phyloP scores from a whole-genome alignment of 2,797 vertebrate genomes.

The Echeneis naucrates region DNA sequence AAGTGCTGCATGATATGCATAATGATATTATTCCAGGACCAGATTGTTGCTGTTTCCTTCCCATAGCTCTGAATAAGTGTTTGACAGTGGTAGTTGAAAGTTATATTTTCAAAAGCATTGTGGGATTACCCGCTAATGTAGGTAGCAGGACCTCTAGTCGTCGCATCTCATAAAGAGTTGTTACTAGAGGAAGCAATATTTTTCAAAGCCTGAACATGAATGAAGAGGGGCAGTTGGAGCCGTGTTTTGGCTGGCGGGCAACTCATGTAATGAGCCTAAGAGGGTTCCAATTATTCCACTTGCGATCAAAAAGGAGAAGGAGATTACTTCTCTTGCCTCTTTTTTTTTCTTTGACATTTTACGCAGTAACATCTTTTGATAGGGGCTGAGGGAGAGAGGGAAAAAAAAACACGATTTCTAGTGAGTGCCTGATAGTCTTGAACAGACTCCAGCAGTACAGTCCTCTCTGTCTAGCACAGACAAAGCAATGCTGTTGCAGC shows the following conservation, averaged over 20 bases:
- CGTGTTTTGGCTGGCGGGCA: slow-evolving; percentile 82
- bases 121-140: slow-evolving; percentile 77
- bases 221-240: slow-evolving; percentile 77
- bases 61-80: slow-evolving; percentile 56
- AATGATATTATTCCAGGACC: slow-evolving; percentile 64
- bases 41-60: slow-evolving; percentile 64
- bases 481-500: slow-evolving; percentile 58
- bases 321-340: slow-evolving; percentile 80
- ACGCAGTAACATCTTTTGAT: slow-evolving; percentile 83
- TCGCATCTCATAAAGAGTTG: slow-evolving; percentile 73
- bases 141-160: slow-evolving; percentile 74
- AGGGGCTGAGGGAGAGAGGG: slow-evolving; percentile 61
- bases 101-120: slow-evolving; percentile 74
- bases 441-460: slow-evolving; percentile 73
- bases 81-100: slow-evolving; percentile 73
- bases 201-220: slow-evolving; percentile 82
- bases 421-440: slow-evolving; percentile 84
- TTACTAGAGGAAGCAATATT: slow-evolving; percentile 77
- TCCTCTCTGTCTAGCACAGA: slow-evolving; percentile 53
- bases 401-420: slow-evolving; percentile 41
- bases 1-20: slow-evolving; percentile 47
- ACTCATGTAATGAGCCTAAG: slow-evolving; percentile 84
- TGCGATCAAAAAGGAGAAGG: slow-evolving; percentile 82
- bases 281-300: slow-evolving; percentile 86
- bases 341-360: slow-evolving; percentile 82